These are phyloP conservation scores for Clamator glandarius DNA, from an alignment of 2,797 vertebrate genomes.

Conservation along the genomic window DNA sequence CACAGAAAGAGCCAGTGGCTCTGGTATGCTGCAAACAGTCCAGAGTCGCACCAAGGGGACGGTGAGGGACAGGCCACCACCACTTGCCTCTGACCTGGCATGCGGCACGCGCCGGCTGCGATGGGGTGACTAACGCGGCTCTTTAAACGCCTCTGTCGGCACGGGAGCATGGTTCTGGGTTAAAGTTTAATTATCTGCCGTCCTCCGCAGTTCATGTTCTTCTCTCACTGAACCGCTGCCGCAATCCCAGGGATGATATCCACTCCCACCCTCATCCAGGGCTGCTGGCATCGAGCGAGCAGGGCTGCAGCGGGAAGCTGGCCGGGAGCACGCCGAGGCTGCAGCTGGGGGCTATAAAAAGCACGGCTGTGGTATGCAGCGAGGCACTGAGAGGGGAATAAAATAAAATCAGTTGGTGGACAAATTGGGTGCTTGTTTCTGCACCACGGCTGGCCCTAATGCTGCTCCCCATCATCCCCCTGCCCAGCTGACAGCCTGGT, in stretches of 20 bases:
- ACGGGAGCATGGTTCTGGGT: conserved; percentile 24
- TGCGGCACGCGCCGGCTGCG: background rate
- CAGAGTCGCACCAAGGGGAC: background rate
- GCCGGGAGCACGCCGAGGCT: conserved; percentile 38
- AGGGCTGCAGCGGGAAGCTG: background rate
- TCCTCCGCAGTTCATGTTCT: background rate
- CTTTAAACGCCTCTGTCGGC: background rate
- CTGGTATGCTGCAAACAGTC: background rate
- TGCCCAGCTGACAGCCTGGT: fast-evolving
- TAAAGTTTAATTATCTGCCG: conserved; percentile 32
- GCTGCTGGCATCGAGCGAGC: conserved; percentile 19
- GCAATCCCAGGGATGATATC: conserved; percentile 12
- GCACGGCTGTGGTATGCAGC: conserved; percentile 48
- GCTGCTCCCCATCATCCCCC: background rate
- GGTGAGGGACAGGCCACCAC: background rate
- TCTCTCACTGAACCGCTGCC: background rate
- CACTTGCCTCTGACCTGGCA: background rate
- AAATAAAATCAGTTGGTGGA: conserved; percentile 52
- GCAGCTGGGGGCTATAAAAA: conserved; percentile 68
- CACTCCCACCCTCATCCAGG: background rate
- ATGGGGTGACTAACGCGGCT: background rate
- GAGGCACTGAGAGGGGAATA: conserved; percentile 32
- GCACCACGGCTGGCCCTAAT: background rate
- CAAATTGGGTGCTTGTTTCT: background rate
- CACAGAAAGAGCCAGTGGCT: background rate